Evolutionary conservation across 2,888 invertebrate species (phyloP).

Genomic region (Drosophila tripunctata): DNA sequence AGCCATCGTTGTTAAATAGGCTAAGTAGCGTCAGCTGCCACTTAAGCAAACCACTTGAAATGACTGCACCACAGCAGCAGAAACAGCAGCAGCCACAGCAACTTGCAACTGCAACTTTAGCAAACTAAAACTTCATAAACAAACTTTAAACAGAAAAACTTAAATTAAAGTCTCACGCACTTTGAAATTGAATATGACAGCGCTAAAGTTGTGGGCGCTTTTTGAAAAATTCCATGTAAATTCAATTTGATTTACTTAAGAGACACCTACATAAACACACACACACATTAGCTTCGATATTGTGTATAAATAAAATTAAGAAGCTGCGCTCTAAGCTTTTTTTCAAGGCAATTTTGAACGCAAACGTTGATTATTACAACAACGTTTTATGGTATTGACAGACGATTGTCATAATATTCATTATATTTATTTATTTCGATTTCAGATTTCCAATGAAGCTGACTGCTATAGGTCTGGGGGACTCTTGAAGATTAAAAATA

Average conservation of each 20-base stretch:
- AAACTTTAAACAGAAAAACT: background rate
- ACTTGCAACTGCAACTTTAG: constrained; percentile 8
- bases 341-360: constrained; percentile 32
- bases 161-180: constrained; percentile 5
- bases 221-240: constrained; percentile 29
- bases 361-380: background rate
- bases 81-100: background rate
- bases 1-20: constrained; percentile 2
- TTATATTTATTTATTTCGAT: background rate
- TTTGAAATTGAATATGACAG: background rate
- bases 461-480: too few species aligned
- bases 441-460: background rate
- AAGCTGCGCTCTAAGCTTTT: constrained; percentile 1
- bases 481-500: background rate
- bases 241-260: constrained; percentile 41
- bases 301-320: background rate
- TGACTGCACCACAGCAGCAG: constrained; percentile 1
- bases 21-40: constrained; percentile 10
- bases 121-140: background rate
- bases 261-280: constrained; percentile 24
- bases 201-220: constrained; percentile 32
- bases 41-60: constrained; percentile 1
- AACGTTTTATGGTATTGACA: constrained; percentile 15
- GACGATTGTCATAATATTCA: constrained; percentile 8
- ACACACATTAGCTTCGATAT: background rate